A percentile compares a stretch with the other conserved stretches of the same genome.
phyloP scores from a whole-genome alignment of 2,888 invertebrate species.

The Cheilosia vulpina region DNA sequence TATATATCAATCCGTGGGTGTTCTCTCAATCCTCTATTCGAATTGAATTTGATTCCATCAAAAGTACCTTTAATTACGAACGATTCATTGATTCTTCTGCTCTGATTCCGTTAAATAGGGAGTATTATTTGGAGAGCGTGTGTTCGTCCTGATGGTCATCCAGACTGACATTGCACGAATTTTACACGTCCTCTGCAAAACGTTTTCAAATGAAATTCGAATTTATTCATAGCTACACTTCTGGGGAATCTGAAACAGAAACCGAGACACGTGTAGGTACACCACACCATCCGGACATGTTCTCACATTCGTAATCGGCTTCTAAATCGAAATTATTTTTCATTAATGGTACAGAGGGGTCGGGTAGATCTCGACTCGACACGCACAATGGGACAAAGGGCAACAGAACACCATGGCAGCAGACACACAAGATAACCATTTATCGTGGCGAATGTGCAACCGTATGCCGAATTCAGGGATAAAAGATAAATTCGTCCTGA shows the following conservation, averaged over 20 bases:
- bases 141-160: not conserved
- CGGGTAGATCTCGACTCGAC: not conserved
- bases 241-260: constrained; percentile 3
- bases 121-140: constrained; percentile 6
- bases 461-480: constrained; percentile 26
- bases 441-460: constrained; percentile 55
- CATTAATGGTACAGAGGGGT: constrained; percentile 16
- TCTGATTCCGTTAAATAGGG: constrained; percentile 37
- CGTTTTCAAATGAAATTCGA: constrained; percentile 42
- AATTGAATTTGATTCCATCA: constrained; percentile 40
- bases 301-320: constrained; percentile 58
- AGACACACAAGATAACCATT: constrained; percentile 40
- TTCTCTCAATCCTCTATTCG: not conserved
- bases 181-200: not conserved
- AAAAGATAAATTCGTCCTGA: constrained; percentile 29
- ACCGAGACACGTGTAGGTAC: constrained; percentile 18
- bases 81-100: constrained; percentile 49
- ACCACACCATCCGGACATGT: constrained; percentile 28
- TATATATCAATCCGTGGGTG: constrained; percentile 1
- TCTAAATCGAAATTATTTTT: constrained; percentile 54
- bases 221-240: constrained; percentile 2
- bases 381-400: constrained; percentile 38
- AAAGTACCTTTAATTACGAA: constrained; percentile 45
- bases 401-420: constrained; percentile 9
- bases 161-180: constrained; percentile 14